These are phyloP conservation scores for Tenualosa thibaudeaui DNA, from an alignment of 2,797 vertebrate species.

Conservation along the genomic window DNA sequence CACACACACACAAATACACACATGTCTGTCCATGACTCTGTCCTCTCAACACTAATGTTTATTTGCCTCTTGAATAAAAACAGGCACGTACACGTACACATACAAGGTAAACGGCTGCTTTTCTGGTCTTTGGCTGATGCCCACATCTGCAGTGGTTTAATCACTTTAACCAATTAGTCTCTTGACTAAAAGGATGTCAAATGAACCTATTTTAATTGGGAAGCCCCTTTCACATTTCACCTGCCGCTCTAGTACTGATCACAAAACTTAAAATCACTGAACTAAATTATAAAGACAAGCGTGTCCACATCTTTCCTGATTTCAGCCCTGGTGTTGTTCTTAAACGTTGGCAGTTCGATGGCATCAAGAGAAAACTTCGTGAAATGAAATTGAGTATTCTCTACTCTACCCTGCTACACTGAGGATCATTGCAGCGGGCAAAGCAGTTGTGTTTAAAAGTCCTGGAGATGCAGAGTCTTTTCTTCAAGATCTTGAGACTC, in stretches of 20 bases:
- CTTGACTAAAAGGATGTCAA: neutral
- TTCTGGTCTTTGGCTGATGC: neutral
- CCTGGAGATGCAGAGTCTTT: no score
- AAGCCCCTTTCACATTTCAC: neutral
- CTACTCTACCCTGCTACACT: no score
- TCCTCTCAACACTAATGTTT: neutral
- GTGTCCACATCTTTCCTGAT: neutral
- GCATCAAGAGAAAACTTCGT: no score
- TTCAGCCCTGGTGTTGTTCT: no score
- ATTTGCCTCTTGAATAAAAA: constrained; percentile 19
- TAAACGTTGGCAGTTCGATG: no score
- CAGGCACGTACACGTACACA: neutral
- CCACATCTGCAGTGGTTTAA: neutral
- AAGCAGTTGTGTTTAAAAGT: no score
- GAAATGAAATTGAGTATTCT: no score
- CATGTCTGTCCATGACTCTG: neutral
- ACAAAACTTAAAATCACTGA: neutral
- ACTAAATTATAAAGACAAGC: neutral
- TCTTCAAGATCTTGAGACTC: no score
- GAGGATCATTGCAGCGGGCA: no score
- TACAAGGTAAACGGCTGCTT: neutral
- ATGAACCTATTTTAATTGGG: neutral
- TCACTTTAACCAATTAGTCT: neutral
- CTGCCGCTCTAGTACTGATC: neutral
- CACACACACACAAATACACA: neutral